Conservation (phyloP, 2,888 invertebrate species). For the Xestia rhomboidea region DNA sequence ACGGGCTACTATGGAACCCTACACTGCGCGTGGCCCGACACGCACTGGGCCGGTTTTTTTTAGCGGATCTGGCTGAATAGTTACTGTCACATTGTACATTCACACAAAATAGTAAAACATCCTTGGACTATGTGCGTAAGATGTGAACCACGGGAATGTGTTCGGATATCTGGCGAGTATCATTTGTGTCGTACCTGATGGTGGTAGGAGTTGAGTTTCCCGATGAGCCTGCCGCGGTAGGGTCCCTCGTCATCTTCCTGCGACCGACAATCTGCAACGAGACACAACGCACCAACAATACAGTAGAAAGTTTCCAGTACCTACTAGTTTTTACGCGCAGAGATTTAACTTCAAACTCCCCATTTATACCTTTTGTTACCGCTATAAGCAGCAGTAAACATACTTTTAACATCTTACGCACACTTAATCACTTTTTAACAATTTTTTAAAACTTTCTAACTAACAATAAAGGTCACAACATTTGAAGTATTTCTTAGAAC, state of each 20-base stretch:
- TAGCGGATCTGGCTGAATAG: not conserved
- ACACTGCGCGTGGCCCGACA: no score
- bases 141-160: not conserved
- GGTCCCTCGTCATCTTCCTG: slow-evolving; percentile 92
- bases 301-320: slow-evolving; percentile 80
- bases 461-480: slow-evolving; percentile 72
- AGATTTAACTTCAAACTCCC: slow-evolving; percentile 13
- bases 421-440: slow-evolving; percentile 61
- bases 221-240: slow-evolving; percentile 95
- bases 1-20: no score
- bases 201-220: slow-evolving; percentile 97
- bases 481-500: slow-evolving; percentile 70
- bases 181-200: slow-evolving; percentile 92
- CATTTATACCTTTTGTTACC: slow-evolving; percentile 75
- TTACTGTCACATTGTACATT: slow-evolving; percentile 1
- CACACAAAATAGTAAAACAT: not conserved
- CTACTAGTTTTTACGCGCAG: not conserved
- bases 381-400: slow-evolving; percentile 76
- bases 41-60: no score
- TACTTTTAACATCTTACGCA: slow-evolving; percentile 76
- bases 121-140: not conserved
- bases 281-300: slow-evolving; percentile 53
- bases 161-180: not conserved
- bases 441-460: slow-evolving; percentile 69
- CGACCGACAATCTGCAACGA: slow-evolving; percentile 81